Evolutionary conservation across 1,140 invertebrate species (phyloP), one percentile per base, ranked within the genome.

Genomic region (Odontomachus brunneus): DNA sequence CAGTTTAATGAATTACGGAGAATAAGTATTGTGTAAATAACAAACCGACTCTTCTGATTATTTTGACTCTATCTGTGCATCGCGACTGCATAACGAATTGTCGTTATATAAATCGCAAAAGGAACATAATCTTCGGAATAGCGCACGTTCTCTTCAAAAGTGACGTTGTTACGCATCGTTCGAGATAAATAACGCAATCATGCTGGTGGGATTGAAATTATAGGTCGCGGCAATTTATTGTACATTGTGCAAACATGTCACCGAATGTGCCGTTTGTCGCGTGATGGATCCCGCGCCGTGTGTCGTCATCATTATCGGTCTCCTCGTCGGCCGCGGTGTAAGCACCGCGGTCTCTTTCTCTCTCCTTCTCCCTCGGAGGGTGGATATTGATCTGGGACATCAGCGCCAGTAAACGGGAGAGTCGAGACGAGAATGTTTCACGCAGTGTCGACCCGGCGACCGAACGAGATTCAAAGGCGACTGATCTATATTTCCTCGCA

Each of bases 311-410:
- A 38, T 71, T 78, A 69, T 57, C 59, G 38, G 57, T 38, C 26
- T 53, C 49, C 51, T 49, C 65, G 19, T n/a, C n/a, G 71, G 49
- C 38, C 53, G 44, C 38, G 44, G 24, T 55, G 22, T 59, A 73
- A 84, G 12, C 48, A 53, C n/a, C 62, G 12, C 26, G 51, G 53
- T 33, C 62, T 85, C 38, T 44, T 11, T 11, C 38, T 44, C 38
- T 44, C 38, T 44, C 9, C 0, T 7, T 44, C 38, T 11, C 38
- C 9, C 38, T 11, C 55, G 19, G 71, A 48, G 63, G 53, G 14
- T 86, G 87, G 86, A 89, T 92, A 92, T 93, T 92, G 91, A 93
- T 92, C 91, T 91, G 88, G 76, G 84, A 82, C 82, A 65, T 78
- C 84, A 82, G 85, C 89, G 89, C 84, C 44, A 86, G 82, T 60